Evolutionary conservation across 2,888 invertebrate species (phyloP), one percentile per base, ranked within the genome.

Genomic region (Crossocerus cetratus): DNA sequence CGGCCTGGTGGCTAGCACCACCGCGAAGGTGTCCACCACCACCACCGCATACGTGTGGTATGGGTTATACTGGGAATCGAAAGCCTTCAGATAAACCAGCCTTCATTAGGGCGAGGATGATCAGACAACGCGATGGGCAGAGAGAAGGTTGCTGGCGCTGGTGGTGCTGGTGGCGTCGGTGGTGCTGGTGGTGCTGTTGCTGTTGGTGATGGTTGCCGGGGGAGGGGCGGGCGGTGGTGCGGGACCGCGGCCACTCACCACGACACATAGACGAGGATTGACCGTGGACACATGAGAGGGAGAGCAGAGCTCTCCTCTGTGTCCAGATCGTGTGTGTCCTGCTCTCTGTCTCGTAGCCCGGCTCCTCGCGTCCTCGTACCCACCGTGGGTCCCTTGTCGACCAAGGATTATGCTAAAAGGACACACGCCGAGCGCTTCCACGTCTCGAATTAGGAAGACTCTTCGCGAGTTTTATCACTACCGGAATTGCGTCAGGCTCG

Each of bases 71-170:
- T 88, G 87, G 85, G 90, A 90, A 90, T 89, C 89, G 90, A 90
- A 87, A 88, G 87, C 86, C 88, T 88, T 88, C 87, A 90, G 90
- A 90, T 90, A 90, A 90, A 90, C 85, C 89, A 89, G 87, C 86
- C 90, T 90, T 90, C 90, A 90, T 90, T 90, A 90, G 90, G 87
- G 86, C 89, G 87, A 88, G 89, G 88, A 89, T 90, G 90, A 90
- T 90, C 90, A 87, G 90, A 90, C 89, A 90, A 90, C 87, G 86
- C 87, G 88, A 90, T 89, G 87, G 79, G 83, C 84, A 83, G 78
- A 86, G 84, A 83, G 80, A 84, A 80, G 81, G 78, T 79, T 83
- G 81, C 76, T 76, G 79, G 21, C 69, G 81, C 65, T 71, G 68
- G 45, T 76, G 64, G 69, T 55, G 60, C 55, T 72, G 63, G 57